Conservation (phyloP, 53 echinoderm and acorn worm species). For the Astropecten irregularis region DNA sequence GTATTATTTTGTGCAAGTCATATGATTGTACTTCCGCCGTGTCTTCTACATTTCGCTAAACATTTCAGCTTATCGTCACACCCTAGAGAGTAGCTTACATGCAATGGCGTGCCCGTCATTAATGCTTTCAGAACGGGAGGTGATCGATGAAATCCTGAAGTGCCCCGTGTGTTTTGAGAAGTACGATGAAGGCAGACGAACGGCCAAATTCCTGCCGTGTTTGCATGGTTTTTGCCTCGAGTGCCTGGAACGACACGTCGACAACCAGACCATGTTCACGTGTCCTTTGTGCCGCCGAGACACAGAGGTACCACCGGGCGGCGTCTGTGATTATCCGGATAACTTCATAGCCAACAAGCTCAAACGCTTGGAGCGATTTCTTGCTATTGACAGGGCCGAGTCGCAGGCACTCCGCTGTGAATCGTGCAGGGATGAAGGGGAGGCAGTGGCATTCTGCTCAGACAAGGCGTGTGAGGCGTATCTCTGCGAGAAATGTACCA, state of each 20-base stretch:
- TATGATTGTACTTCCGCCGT: too few relatives aligned
- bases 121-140: background rate
- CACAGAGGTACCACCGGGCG: slow-evolving; percentile 40
- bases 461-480: slow-evolving; percentile 31
- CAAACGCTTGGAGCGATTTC: slow-evolving; percentile 17
- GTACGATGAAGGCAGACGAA: background rate
- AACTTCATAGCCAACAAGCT: slow-evolving; percentile 60
- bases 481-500: slow-evolving; percentile 52
- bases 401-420: slow-evolving; percentile 38
- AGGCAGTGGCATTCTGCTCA: slow-evolving; percentile 50
- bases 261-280: background rate
- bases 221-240: slow-evolving; percentile 63
- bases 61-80: too few relatives aligned
- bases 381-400: background rate
- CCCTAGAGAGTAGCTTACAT: too few relatives aligned
- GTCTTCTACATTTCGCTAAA: too few relatives aligned
- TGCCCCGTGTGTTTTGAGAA: slow-evolving; percentile 33
- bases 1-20: too few relatives aligned
- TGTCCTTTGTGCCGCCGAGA: slow-evolving; percentile 65
- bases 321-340: slow-evolving; percentile 22
- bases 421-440: slow-evolving; percentile 18
- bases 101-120: too few relatives aligned
- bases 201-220: slow-evolving; percentile 69
- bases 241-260: slow-evolving; percentile 42
- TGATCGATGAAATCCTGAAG: background rate